Evolutionary conservation across 2,888 invertebrate genomes (phyloP).

Genomic region (Agonopterix subpropinquella): DNA sequence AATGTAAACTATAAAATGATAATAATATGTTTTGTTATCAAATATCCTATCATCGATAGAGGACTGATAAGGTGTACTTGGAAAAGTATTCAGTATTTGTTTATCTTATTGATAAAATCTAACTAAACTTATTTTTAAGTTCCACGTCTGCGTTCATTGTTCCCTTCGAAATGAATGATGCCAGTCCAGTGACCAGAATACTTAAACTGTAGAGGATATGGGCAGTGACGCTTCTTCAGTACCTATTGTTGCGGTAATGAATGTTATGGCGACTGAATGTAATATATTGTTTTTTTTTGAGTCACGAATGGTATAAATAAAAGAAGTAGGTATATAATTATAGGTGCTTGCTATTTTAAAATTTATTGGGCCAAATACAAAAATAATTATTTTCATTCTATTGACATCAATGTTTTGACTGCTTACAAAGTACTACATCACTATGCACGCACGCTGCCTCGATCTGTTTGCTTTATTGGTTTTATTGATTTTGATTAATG

Average conservation of each 20-base stretch:
- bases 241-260: slow-evolving; percentile 9
- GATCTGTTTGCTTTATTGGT: not conserved
- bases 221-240: not conserved
- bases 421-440: not conserved
- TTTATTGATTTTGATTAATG: not conserved
- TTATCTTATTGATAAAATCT: no score
- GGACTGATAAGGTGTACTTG: no score
- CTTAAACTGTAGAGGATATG: not conserved
- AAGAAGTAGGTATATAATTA: no score
- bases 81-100: no score
- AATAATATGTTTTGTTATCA: slow-evolving; percentile 44
- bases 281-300: not conserved
- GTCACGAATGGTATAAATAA: not conserved
- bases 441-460: not conserved
- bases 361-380: no score
- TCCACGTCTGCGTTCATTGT: no score
- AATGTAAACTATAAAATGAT: slow-evolving; percentile 27
- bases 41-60: slow-evolving; percentile 33
- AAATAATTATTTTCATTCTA: no score
- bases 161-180: no score
- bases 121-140: no score
- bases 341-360: no score
- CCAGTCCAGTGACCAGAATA: slow-evolving; percentile 26
- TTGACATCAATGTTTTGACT: no score
- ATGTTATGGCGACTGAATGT: slow-evolving; percentile 13